These are phyloP conservation scores for Montipora capricornis DNA, from an alignment of 64 coral and sea anemone genomes.

Conservation along the genomic window DNA sequence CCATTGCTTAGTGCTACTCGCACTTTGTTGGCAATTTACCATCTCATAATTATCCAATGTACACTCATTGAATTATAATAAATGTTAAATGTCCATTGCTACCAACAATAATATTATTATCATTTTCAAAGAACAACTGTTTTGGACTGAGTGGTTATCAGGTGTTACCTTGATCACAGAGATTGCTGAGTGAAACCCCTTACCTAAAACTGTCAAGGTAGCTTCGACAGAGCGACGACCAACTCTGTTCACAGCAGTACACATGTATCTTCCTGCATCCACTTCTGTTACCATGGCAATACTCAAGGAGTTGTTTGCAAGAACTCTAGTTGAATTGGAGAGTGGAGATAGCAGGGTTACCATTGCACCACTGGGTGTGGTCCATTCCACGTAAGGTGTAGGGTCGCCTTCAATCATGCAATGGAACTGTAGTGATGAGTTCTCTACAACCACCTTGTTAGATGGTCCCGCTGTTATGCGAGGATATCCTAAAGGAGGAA, in stretches of 20 bases:
- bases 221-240: conserved; percentile 41
- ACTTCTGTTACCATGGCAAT: conserved; percentile 53
- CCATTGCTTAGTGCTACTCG: too few relatives aligned
- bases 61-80: too few relatives aligned
- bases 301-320: conserved; percentile 76
- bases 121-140: too few relatives aligned
- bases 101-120: too few relatives aligned
- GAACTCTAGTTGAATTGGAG: conserved; percentile 39
- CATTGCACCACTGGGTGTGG: conserved; percentile 47
- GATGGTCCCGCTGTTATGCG: conserved; percentile 25
- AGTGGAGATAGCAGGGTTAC: conserved; percentile 6
- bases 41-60: too few relatives aligned
- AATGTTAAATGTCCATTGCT: too few relatives aligned
- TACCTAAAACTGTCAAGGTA: conserved; percentile 39
- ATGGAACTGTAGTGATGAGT: conserved; percentile 23
- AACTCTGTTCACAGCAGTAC: conserved; percentile 67
- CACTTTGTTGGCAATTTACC: too few relatives aligned
- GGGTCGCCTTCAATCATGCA: conserved; percentile 65
- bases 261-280: conserved; percentile 76
- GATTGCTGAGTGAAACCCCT: neutral
- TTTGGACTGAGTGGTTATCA: too few relatives aligned
- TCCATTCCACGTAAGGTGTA: conserved; percentile 62
- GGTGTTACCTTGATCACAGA: too few relatives aligned
- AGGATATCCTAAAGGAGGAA: conserved; percentile 43
- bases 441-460: conserved; percentile 42